Evolutionary conservation across 1,140 invertebrate species (phyloP), one percentile per base, ranked within the genome.

Genomic region (Protaetia brevitarsis): DNA sequence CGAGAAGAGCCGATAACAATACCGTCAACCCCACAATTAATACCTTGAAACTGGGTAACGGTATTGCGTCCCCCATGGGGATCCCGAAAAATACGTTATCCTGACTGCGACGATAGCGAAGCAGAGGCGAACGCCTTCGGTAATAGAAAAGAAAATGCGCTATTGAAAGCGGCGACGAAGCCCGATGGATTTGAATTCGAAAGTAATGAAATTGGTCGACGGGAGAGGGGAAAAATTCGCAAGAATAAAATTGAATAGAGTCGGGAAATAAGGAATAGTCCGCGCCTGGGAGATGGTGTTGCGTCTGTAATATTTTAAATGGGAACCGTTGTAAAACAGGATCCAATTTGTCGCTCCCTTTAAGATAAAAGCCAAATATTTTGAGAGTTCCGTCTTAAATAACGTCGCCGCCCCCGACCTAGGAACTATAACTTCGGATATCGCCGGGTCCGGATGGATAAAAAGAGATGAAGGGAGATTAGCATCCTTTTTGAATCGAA

Each of bases 41-140:
- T 51, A 51, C 41, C 4, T 21, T 23, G 41, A 51, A 51, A 51
- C 41, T 23, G 19, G 41, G 41, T 51, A 51, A 51, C 41, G 41
- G 41, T 51, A 51, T 23, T 51, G 16, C 41, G 34, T 51, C 41
- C 11, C 41, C 6, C 41, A 8, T 51, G 41, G 16, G 41, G 41
- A 51, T 51, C 26, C 41, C 11, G 19, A 51, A 51, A 51, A 51
- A 51, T 51, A 51, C 41, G 41, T 51, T 51, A 51, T 51, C 41
- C 13, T 51, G 1, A 16, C 26, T 23, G 2, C 11, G 41, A 51
- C 21, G n/a, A 16, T 51, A 51, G 2, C 11, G 41, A 51, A 51
- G n/a, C 41, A 19, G 26, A 8, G 41, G 8, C 13, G 10, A 7
- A 3, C 19, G 41, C 21, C 19, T 10, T 19, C n/a, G n/a, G 16